Conservation (phyloP, 2,113 vertebrate species). For the Petroica traversi region DNA sequence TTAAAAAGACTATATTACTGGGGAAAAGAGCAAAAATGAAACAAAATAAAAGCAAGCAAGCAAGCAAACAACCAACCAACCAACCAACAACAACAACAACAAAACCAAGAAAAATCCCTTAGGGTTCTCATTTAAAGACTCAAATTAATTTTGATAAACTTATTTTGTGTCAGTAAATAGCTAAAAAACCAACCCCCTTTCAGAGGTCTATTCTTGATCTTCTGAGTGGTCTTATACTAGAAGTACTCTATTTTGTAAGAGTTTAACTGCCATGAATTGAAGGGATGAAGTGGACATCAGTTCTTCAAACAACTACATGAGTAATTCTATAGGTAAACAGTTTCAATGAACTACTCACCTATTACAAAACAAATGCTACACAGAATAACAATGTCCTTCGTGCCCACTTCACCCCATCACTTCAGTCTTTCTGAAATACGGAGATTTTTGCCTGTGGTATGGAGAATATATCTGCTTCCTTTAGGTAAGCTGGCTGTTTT, state of each 20-base stretch:
- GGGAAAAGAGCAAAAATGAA: background rate
- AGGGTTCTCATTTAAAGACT: background rate
- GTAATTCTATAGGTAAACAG: background rate
- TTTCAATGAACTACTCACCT: background rate
- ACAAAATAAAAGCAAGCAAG: background rate
- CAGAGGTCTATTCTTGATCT: background rate
- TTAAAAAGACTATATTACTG: background rate
- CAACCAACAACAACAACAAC: too few species aligned
- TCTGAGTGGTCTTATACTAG: background rate
- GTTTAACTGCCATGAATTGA: background rate
- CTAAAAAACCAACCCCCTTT: background rate
- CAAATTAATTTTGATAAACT: background rate
- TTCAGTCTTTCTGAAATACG: background rate
- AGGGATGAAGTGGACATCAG: background rate
- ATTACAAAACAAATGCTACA: background rate
- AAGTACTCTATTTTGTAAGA: background rate
- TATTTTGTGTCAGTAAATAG: background rate
- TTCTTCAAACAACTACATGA: background rate
- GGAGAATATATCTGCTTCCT: background rate
- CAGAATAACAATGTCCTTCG: background rate
- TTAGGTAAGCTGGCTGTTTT: background rate
- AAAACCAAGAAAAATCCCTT: fast-evolving
- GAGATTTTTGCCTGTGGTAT: fast-evolving
- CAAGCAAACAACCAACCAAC: background rate
- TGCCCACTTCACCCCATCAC: background rate